Percentiles rank a stretch among this genome's conserved stretches.
Conservation (phyloP, 2,888 invertebrate genomes). For the Cremastinae sp. region DNA sequence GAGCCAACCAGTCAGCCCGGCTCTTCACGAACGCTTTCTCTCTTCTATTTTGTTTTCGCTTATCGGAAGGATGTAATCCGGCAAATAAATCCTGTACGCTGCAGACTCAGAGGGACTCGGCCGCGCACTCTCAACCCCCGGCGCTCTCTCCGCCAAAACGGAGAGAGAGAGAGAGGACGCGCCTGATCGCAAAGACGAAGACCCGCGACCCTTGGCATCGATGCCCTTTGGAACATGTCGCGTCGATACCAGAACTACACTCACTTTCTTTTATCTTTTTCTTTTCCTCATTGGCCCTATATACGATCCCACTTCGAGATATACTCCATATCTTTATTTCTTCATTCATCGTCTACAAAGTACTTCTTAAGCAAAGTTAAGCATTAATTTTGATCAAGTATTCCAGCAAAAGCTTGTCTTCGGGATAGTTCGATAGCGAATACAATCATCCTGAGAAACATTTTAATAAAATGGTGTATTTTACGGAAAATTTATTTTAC, state of each 20-base stretch:
- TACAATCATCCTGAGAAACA: no score
- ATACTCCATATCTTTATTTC: slow-evolving; percentile 48
- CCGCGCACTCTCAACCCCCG: slow-evolving; percentile 6
- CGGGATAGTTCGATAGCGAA: no score
- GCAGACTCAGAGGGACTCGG: slow-evolving; percentile 65
- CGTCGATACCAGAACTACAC: slow-evolving; percentile 70
- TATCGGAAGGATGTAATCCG: slow-evolving; percentile 73
- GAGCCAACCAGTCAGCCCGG: slow-evolving; percentile 52
- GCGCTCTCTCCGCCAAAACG: slow-evolving; percentile 1
- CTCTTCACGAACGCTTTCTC: slow-evolving; percentile 52
- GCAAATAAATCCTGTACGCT: slow-evolving; percentile 73
- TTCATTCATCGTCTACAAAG: slow-evolving; percentile 2
- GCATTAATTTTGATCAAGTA: no score
- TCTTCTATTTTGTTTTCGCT: slow-evolving; percentile 72
- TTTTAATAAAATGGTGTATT: no score
- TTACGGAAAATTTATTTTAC: no score
- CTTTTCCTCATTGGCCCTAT: slow-evolving; percentile 35
- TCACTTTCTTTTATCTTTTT: slow-evolving; percentile 43
- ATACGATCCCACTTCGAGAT: slow-evolving; percentile 36
- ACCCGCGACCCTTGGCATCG: slow-evolving; percentile 63
- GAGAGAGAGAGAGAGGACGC: slow-evolving; percentile 33
- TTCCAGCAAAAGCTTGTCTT: no score
- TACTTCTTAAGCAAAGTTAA: no score
- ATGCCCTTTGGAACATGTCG: slow-evolving; percentile 64
- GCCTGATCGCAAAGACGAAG: slow-evolving; percentile 44